Evolutionary conservation across 1,140 invertebrate genomes (phyloP).

Genomic region (Drosophila rhopaloa): DNA sequence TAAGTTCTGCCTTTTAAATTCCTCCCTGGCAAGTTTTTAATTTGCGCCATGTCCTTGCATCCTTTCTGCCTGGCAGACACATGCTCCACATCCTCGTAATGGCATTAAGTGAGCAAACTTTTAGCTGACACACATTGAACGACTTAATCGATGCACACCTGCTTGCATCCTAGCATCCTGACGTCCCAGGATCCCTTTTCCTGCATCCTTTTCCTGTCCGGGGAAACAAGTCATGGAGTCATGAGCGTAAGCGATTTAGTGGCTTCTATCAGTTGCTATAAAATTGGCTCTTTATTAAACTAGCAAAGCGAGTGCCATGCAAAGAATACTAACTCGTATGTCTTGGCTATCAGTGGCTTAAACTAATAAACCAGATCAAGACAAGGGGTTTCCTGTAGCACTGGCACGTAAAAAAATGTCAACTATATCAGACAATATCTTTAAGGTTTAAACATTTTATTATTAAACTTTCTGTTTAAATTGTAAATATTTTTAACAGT

Average conservation of each 20-base stretch:
- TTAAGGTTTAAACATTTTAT: no score
- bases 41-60: slow-evolving; percentile 35
- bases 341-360: slow-evolving; percentile 20
- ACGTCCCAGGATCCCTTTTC: slow-evolving; percentile 5
- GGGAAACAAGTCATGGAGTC: slow-evolving; percentile 22
- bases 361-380: slow-evolving; percentile 29
- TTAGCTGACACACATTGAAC: slow-evolving; percentile 56
- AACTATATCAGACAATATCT: no score
- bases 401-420: not conserved
- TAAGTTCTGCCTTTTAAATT: slow-evolving; percentile 11
- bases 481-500: no score
- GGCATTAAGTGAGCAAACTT: slow-evolving; percentile 70
- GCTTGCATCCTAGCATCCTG: slow-evolving; percentile 7
- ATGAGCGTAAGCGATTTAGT: slow-evolving; percentile 65
- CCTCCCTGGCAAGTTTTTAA: slow-evolving; percentile 43
- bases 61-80: slow-evolving; percentile 7
- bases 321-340: slow-evolving; percentile 9
- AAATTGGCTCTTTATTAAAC: slow-evolving; percentile 80
- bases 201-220: not conserved
- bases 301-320: slow-evolving; percentile 40
- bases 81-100: slow-evolving; percentile 52
- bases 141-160: slow-evolving; percentile 74
- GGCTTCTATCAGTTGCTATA: slow-evolving; percentile 70
- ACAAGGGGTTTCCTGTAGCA: not conserved
- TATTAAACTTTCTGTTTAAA: no score